These are phyloP conservation scores for Procavia capensis DNA, from an alignment of 2,113 vertebrate species.

Conservation along the genomic window DNA sequence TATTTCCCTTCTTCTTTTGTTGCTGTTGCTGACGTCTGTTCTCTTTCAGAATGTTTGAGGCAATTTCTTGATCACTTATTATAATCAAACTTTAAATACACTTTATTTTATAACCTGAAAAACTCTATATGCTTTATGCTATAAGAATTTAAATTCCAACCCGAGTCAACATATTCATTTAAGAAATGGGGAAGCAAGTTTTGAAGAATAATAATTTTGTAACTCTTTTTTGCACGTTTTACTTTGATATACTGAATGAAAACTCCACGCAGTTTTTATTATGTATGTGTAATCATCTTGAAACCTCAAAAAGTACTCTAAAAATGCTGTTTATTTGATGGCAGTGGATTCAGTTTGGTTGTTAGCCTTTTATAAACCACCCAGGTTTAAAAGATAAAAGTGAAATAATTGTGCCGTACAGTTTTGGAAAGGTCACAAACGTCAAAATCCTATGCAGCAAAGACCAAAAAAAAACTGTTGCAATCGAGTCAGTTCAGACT, in stretches of 20 bases:
- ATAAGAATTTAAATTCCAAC: slow-evolving; percentile 2
- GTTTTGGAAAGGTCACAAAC: background rate
- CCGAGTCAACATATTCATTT: slow-evolving; percentile 42
- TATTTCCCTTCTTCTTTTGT: slow-evolving; percentile 62
- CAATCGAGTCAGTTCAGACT: background rate
- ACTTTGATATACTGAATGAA: slow-evolving; percentile 51
- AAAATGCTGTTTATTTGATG: background rate
- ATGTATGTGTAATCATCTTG: background rate
- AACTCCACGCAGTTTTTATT: background rate
- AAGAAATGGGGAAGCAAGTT: background rate
- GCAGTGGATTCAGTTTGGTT: background rate
- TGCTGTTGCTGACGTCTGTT: slow-evolving; percentile 6
- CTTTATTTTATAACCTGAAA: slow-evolving; percentile 42
- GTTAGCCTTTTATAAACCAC: background rate
- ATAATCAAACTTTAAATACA: slow-evolving; percentile 34
- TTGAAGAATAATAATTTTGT: background rate
- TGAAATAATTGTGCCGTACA: background rate
- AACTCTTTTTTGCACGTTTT: background rate
- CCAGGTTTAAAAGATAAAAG: background rate
- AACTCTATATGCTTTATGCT: background rate
- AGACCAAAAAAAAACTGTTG: no score
- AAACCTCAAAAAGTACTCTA: background rate
- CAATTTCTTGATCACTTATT: slow-evolving; percentile 27
- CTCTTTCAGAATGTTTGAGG: slow-evolving; percentile 50
- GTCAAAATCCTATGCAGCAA: background rate